Evolutionary conservation across 2,888 invertebrate genomes (phyloP), one percentile per base, ranked within the genome.

Genomic region (Dione juno): DNA sequence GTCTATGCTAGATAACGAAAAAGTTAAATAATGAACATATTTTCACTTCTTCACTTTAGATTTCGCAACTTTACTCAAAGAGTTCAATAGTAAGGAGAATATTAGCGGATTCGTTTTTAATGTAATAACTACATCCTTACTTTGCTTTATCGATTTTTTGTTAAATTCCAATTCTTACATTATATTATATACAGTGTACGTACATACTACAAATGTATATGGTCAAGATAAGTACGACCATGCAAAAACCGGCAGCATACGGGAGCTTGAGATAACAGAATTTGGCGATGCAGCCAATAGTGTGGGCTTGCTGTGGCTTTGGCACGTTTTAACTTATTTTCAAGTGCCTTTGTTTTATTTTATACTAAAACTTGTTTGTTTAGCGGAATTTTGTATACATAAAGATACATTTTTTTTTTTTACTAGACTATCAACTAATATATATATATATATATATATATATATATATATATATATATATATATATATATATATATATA

Each of bases 141-240:
- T 28, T 28, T 28, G 2, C 28, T 3, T 5, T 28, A 3, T 28
- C 28, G 3, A 28, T 5, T 28, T 35, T n/a, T 14, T 9, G 5
- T 37, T n/a, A 82, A 87, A 87, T 88, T 87, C 84, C 86, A 88
- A 87, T 86, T 87, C 87, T 87, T 81, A 74, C 83, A 28, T 28
- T 3, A 28, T 28, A 28, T 28, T 28, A 28, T 28, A 5, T 28
- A 28, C 28, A 3, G 5, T 28, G 28, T 5, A 28, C 5, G 28
- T 28, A 28, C 5, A 28, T 28, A 43, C 59, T 45, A n/a, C n/a
- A 37, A 28, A 45, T 21, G n/a, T 11, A 75, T 76, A 78, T 73
- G 76, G 70, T 64, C 66, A 69, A 72, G 81, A 81, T 80, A 81
- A 80, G 79, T 69, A 40, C 50, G 64, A 65, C 57, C 52, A 40